phyloP scores from a whole-genome alignment of 1,140 invertebrate genomes.

The Zaprionus davidi region DNA sequence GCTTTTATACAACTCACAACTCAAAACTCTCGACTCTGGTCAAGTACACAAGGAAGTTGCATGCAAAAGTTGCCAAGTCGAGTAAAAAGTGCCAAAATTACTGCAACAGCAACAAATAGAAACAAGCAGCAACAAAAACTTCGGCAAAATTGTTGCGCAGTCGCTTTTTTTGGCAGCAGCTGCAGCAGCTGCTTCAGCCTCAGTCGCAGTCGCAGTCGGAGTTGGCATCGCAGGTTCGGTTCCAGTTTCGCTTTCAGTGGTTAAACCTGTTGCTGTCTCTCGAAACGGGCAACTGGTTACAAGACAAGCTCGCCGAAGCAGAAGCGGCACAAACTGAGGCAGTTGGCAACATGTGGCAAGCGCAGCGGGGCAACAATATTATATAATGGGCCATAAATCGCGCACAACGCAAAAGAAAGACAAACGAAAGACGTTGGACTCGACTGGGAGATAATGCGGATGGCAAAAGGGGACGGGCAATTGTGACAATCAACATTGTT shows the following conservation, averaged over 20 bases:
- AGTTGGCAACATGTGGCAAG: conserved; percentile 47
- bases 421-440: neutral
- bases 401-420: conserved; percentile 1
- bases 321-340: conserved; percentile 10
- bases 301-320: conserved; percentile 18
- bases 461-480: neutral
- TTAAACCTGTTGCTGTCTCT: conserved; percentile 29
- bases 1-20: neutral
- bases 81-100: conserved; percentile 34
- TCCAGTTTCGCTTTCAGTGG: conserved; percentile 8
- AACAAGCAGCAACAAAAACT: conserved; percentile 12
- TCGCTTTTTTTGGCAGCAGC: conserved; percentile 6
- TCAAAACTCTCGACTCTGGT: conserved; percentile 19
- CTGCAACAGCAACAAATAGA: conserved; percentile 13
- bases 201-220: neutral
- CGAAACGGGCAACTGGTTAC: conserved; percentile 50
- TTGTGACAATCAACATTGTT: neutral
- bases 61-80: conserved; percentile 26
- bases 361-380: conserved; percentile 9
- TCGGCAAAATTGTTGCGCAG: conserved; percentile 35
- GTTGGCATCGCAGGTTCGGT: neutral
- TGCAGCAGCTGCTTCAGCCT: conserved; percentile 12
- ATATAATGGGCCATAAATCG: conserved; percentile 33
- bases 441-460: neutral
- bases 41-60: conserved; percentile 20